Evolutionary conservation across 2,888 invertebrate species (phyloP), one percentile per base, ranked within the genome.

Genomic region (Drosophila birchii): DNA sequence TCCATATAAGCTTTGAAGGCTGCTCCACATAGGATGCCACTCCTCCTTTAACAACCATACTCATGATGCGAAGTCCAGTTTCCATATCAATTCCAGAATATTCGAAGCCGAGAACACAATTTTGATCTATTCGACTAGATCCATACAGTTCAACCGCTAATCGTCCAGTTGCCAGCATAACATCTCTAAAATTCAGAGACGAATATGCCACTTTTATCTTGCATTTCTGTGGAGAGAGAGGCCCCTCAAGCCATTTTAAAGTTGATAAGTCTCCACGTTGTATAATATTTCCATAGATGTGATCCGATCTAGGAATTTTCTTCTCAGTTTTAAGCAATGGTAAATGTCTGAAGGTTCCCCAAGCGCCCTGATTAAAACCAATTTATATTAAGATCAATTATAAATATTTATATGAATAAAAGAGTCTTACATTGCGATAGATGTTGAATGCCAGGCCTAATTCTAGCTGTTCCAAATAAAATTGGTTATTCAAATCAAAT

Each of bases 141-240:
- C 96, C 96, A 1, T 97, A 95, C 1, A 96, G 95, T 90, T 98
- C 98, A 0, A 95, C 95, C 9, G 96, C 95, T 8, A 99, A 94
- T 88, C 97, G 97, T 2, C 98, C 98, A 1, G 97, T 97, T 0
- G 98, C 97, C 1, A 97, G 94, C 99, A 99, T 98, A 0, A 99
- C 94, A 91, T 99, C 99, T 88, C 97, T 95, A 95, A 98, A 99
- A 93, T 99, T 99, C 16, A 99, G 91, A 0, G 98, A 95, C 0
- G 97, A 93, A 90, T 96, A 97, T 1, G 94, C 93, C 5, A 92
- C 69, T 69, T 94, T 91, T 2, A 91, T 76, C 6, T 93, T 85
- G 0, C 94, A 93, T 1, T 96, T 95, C 91, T 97, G 39, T 0
- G 78, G 73, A 5, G 76, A 20, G 29, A 94, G 84, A 0, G 94